phyloP scores from a whole-genome alignment of 2,888 invertebrate genomes.

The Zaprionus bogoriensis region DNA sequence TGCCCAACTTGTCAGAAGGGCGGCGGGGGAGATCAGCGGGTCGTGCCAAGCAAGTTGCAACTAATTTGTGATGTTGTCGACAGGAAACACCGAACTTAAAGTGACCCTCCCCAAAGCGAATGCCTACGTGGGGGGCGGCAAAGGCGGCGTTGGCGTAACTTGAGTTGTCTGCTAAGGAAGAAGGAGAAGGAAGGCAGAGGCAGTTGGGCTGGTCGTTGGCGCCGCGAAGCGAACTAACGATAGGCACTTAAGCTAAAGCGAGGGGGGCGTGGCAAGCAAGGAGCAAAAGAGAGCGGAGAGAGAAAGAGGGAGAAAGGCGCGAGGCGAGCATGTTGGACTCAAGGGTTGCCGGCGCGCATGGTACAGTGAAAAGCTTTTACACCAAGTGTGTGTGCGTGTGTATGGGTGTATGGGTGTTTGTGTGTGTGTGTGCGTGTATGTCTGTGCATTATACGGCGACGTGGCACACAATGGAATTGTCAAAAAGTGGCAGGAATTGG shows the following conservation, averaged over 20 bases:
- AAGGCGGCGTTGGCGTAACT: too few species aligned
- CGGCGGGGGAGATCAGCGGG: neutral
- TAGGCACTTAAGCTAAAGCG: neutral
- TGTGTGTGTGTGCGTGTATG: constrained; percentile 3
- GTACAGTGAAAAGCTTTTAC: constrained; percentile 50
- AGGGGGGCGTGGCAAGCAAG: too few species aligned
- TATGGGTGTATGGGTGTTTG: constrained; percentile 6
- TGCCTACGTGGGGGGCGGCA: neutral
- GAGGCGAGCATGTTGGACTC: constrained; percentile 15
- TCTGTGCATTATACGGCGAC: constrained; percentile 12
- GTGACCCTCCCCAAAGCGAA: constrained; percentile 15
- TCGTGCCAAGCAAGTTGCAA: constrained; percentile 20
- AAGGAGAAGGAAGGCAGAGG: neutral
- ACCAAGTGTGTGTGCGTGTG: neutral
- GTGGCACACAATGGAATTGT: constrained; percentile 42
- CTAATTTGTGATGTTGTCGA: constrained; percentile 38
- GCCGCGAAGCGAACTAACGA: constrained; percentile 5
- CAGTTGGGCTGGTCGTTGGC: constrained; percentile 1
- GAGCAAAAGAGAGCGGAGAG: neutral
- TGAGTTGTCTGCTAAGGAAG: constrained; percentile 3
- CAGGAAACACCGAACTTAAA: constrained; percentile 49
- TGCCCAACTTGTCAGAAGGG: too few species aligned
- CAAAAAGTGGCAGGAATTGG: constrained; percentile 16
- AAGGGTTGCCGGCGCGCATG: constrained; percentile 33
- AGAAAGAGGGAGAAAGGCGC: neutral